Conservation (phyloP, 2,113 vertebrate species). For the Motacilla tschutschensis region DNA sequence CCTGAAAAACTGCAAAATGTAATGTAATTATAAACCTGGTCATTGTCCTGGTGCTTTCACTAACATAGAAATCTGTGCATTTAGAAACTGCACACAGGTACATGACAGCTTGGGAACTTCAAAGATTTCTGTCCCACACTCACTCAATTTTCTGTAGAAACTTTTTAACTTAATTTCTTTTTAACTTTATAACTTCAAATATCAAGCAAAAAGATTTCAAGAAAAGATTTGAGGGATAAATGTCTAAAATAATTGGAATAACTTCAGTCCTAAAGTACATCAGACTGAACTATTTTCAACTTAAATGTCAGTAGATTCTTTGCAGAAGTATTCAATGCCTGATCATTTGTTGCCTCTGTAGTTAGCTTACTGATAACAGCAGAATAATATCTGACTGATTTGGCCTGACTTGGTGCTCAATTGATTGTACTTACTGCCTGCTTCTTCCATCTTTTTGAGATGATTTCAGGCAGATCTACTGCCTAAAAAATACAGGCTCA, state of each 20-base stretch:
- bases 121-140: background rate
- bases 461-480: background rate
- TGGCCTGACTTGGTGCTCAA: background rate
- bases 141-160: background rate
- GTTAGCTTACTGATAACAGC: background rate
- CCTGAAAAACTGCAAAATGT: background rate
- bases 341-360: background rate
- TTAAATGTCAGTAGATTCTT: background rate
- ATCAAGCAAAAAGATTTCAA: background rate
- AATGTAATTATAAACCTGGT: background rate
- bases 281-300: background rate
- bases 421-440: background rate
- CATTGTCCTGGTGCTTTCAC: background rate
- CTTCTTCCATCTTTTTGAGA: background rate
- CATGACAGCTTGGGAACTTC: background rate
- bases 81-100: background rate
- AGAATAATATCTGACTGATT: background rate
- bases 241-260: background rate
- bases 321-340: background rate
- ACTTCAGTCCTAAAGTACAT: background rate
- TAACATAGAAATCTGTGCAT: background rate
- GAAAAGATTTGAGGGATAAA: conserved; percentile 17
- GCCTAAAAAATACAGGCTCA: background rate
- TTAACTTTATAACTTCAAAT: background rate
- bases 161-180: too few relatives aligned